phyloP scores from a whole-genome alignment of 2,888 invertebrate species.

The Drosophila sordidula region DNA sequence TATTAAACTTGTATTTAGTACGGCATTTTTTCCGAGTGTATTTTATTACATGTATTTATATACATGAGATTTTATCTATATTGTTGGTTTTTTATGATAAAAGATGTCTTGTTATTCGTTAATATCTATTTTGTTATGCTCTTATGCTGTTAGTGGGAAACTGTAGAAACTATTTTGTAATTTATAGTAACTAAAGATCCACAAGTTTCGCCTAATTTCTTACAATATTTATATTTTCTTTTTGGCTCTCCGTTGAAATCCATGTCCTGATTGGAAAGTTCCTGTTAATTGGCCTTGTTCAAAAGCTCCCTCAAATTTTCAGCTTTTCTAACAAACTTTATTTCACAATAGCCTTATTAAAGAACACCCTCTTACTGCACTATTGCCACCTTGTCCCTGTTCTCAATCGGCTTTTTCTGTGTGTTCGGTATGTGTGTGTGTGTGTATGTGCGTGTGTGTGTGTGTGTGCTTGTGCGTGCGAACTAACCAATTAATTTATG shows the following conservation, averaged over 20 bases:
- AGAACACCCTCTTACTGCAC: conserved; percentile 11
- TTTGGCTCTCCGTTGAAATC: background rate
- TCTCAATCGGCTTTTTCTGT: conserved; percentile 20
- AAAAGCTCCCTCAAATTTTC: background rate
- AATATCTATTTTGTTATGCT: no score
- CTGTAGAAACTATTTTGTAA: background rate
- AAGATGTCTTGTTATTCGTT: no score
- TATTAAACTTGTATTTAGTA: no score
- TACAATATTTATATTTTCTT: background rate
- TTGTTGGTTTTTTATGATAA: no score
- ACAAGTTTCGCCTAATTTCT: no score
- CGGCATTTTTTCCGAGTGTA: no score
- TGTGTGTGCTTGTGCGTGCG: conserved; percentile 14
- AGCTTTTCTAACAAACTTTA: background rate
- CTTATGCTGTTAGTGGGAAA: background rate
- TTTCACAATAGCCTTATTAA: conserved; percentile 24
- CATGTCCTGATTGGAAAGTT: no score
- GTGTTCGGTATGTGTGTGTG: conserved; percentile 3
- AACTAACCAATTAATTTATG: conserved; percentile 62
- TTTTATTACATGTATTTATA: no score
- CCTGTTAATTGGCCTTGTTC: background rate
- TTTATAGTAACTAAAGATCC: background rate
- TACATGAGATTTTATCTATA: no score
- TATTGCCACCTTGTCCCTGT: conserved; percentile 49
- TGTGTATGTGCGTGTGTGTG: conserved; percentile 9